These are phyloP conservation scores for Charanyca ferruginea DNA, from an alignment of 2,888 invertebrate genomes.

Conservation along the genomic window DNA sequence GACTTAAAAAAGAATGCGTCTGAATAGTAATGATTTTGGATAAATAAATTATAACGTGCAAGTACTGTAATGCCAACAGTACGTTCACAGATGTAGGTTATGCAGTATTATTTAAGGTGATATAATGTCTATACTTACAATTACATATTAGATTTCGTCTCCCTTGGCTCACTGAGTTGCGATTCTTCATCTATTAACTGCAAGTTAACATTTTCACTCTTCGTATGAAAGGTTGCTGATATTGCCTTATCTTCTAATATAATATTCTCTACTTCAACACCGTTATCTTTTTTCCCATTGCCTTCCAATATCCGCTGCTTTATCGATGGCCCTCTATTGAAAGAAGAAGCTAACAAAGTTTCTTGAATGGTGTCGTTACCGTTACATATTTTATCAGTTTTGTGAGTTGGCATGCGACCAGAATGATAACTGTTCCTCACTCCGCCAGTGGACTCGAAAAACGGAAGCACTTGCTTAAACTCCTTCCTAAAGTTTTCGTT, in stretches of 20 bases:
- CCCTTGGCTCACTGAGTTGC: constrained; percentile 79
- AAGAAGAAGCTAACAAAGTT: constrained; percentile 91
- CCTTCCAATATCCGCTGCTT: constrained; percentile 82
- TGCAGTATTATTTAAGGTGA: constrained; percentile 1
- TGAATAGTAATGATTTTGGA: not conserved
- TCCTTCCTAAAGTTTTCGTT: constrained; percentile 99
- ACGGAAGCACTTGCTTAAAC: constrained; percentile 95
- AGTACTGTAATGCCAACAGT: not conserved
- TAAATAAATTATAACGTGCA: not conserved
- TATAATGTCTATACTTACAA: constrained; percentile 78
- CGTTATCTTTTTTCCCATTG: constrained; percentile 86
- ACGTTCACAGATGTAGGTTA: not conserved
- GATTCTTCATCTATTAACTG: constrained; percentile 87
- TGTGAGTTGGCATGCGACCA: constrained; percentile 86
- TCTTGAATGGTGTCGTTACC: constrained; percentile 95
- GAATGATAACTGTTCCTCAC: constrained; percentile 89
- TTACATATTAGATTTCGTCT: constrained; percentile 76
- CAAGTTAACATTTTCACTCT: constrained; percentile 83
- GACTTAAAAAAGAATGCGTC: not conserved
- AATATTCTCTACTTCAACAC: constrained; percentile 91
- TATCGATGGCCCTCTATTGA: constrained; percentile 89
- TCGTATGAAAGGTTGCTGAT: constrained; percentile 81
- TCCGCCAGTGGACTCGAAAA: constrained; percentile 89
- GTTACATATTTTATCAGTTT: constrained; percentile 93
- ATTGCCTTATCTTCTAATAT: constrained; percentile 86